A percentile compares a stretch with the other conserved stretches of the same genome.
Conservation (phyloP, 2,888 invertebrate genomes). For the Sphaerolaimus hirsutus region DNA sequence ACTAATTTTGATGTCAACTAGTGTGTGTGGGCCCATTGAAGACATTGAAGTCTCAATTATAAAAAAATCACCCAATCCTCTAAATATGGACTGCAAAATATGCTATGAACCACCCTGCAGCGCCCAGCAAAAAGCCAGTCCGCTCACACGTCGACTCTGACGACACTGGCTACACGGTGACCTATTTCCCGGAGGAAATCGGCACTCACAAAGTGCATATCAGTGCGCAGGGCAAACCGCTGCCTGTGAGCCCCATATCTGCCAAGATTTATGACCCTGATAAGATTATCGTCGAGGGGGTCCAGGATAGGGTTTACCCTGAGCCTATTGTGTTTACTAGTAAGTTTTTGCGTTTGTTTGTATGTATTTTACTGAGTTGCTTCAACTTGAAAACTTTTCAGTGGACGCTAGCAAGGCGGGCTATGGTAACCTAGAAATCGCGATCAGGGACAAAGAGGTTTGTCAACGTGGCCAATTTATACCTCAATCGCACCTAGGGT, state of each 20-base stretch:
- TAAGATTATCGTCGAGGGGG: constrained; percentile 75
- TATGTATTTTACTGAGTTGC: neutral
- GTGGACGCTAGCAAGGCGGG: constrained; percentile 89
- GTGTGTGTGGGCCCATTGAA: too few relatives aligned
- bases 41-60: too few relatives aligned
- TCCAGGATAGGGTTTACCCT: constrained; percentile 59
- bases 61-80: too few relatives aligned
- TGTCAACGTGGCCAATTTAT: too few relatives aligned
- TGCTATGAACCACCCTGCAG: too few relatives aligned
- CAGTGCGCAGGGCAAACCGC: neutral
- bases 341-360: constrained; percentile 6
- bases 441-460: constrained; percentile 48
- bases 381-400: constrained; percentile 15
- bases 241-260: neutral
- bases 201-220: constrained; percentile 33
- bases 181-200: constrained; percentile 60
- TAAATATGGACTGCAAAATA: too few relatives aligned
- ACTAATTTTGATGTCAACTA: too few relatives aligned
- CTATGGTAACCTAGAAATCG: constrained; percentile 74
- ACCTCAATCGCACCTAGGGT: too few relatives aligned
- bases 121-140: too few relatives aligned
- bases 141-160: too few relatives aligned
- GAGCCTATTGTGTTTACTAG: constrained; percentile 36
- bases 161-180: constrained; percentile 21
- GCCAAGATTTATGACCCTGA: constrained; percentile 36